Base-by-base conservation (phyloP, 2,888 invertebrate genomes). In the Seira sanloemensis region DNA sequence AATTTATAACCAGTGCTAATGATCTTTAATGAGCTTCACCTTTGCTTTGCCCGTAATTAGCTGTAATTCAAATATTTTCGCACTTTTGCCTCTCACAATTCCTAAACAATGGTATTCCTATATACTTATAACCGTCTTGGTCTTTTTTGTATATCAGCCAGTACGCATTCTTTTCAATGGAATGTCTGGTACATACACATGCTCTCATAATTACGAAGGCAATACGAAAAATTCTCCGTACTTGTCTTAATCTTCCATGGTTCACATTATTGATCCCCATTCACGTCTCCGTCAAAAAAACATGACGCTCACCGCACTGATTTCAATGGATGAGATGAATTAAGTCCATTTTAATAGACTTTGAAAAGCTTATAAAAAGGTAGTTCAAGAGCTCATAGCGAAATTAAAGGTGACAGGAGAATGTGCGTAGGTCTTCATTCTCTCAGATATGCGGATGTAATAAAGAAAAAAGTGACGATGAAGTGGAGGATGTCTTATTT, bases 21-120 rank as follows among this genome's bases (percentile, higher is more conserved):
- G 81, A 81, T 81, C 71, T 71, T 25, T 75, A 81, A 81, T 81
- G 81, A 81, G 76, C 26, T 76, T 81, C 76, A 81, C 81, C 81
- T 81, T 81, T 81, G 46, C 37, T 7, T 9, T 23, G 21, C 73
- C 18, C 24, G 65, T 66, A 81, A 81, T 81, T 81, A 81, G 54
- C 81, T 26, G 66, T 50, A 76, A 81, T 81, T 81, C 81, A 76
- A 81, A 76, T 66, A 76, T 76, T 81, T 81, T 81, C 81, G 65
- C 81, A 81, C 81, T 76, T 69, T 54, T 62, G 2, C 21, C 62
- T 21, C 62, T 62, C 62, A 62, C 62, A 62, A 62, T 21, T 50
- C 21, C 62, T 62, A 7, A 62, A 62, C 62, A 62, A 62, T 62
- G 23, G 1, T 2, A 2, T 50, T n/a, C n/a, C n/a, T n/a, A n/a